Evolutionary conservation across 2,113 vertebrate species (phyloP), one percentile per base, ranked within the genome.

Genomic region (Neomonachus schauinslandi): DNA sequence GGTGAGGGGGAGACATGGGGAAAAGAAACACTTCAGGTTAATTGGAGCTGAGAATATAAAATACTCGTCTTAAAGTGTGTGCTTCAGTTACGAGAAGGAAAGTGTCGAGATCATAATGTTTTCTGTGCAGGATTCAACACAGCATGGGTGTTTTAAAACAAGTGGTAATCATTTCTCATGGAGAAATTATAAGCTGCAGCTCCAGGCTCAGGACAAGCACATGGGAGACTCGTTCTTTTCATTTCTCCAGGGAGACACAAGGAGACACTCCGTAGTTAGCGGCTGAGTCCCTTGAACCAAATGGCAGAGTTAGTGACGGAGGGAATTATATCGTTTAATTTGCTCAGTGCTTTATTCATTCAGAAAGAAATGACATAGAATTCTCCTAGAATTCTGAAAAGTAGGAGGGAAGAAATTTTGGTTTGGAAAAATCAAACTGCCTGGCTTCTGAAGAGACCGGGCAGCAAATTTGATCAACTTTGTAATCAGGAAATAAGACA

Each of bases 111-210:
- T 98, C 81, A 96, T 98, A 98, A 98, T 98, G 83, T 98, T 98
- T 96, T 98, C 94, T 82, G 95, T 96, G 93, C 71, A 63, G 94
- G 63, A 82, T 98, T 94, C 97, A 92, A 89, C 98, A 95, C 97
- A 98, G 95, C 98, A 96, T 97, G 96, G 93, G 85, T 98, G 95
- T 96, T 98, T 97, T 91, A 98, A 98, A 98, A 98, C 96, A 98
- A 97, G 97, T 74, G 42, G 95, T 97, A 94, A 96, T 88, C 74
- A 91, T 91, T 96, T 98, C 94, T 97, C 97, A 77, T 85, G 84
- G 95, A 89, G 85, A 94, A 96, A 97, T 85, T 72, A 93, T 67
- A 97, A 95, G 71, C 92, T 88, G 88, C 72, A 49, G 98, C 80
- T 97, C 79, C 63, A 46, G 97, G 76, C 59, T 98, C 94, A 97